A percentile compares a stretch with the other conserved stretches of the same genome.
Conservation (phyloP, 2,888 invertebrate species). For the Acrobasis consociella region DNA sequence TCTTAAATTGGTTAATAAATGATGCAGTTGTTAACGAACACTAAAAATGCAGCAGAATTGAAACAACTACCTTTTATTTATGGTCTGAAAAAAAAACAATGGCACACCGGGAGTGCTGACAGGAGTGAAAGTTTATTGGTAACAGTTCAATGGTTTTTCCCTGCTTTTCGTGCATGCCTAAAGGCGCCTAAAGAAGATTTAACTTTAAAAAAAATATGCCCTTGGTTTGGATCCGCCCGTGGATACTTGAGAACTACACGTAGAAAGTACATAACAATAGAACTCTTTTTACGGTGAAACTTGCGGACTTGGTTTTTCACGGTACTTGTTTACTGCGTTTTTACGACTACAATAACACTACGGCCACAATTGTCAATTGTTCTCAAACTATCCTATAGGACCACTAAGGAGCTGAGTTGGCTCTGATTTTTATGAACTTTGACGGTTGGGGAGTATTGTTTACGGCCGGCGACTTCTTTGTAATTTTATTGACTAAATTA, state of each 20-base stretch:
- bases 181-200: no score
- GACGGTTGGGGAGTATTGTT: neutral
- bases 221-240: no score
- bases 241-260: neutral
- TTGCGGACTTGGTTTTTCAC: slow-evolving; percentile 21
- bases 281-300: slow-evolving; percentile 17
- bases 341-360: slow-evolving; percentile 17
- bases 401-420: slow-evolving; percentile 12
- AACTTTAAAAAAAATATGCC: no score
- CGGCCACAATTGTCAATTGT: slow-evolving; percentile 18
- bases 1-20: no score
- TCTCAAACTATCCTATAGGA: slow-evolving; percentile 9
- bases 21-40: no score
- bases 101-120: no score
- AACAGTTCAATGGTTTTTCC: no score
- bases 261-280: slow-evolving; percentile 14
- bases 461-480: neutral
- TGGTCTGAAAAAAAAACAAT: no score
- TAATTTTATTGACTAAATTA: neutral
- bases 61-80: no score
- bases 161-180: no score
- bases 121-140: no score
- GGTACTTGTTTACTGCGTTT: slow-evolving; percentile 18
- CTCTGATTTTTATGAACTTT: slow-evolving; percentile 7
- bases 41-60: no score